Base-by-base conservation (phyloP, 1,140 invertebrate species). In the Halesus radiatus region DNA sequence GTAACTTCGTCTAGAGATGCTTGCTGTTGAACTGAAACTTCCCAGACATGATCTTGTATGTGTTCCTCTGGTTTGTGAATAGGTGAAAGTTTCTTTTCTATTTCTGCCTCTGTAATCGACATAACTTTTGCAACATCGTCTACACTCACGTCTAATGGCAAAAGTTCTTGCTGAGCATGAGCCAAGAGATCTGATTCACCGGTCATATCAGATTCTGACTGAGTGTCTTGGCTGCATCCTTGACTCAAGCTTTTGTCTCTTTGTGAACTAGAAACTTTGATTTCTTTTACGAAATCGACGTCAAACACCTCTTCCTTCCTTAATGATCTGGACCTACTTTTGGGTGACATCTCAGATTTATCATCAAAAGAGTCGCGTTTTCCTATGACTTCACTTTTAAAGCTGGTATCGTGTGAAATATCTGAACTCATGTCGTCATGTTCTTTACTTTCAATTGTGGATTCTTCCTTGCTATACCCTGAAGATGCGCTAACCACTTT, bases 11-110 rank as follows among this genome's bases (percentile, higher is more conserved):
- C 82, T 20, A 86, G 86, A n/a, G 85, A 85, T 72, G 87, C 87
- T 78, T 88, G 86, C 84, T 91, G 90, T 86, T 92, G 90, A 16
- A 93, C 85, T 26, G 92, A 90, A 32, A 92, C 90, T 88, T 93
- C 92, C 91, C 93, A 93, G 66, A 93, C 87, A 78, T 91, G 91
- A 81, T 92, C 91, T 84, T 91, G 88, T 79, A 92, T 87, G 81
- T 91, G 88, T 85, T 92, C 89, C 85, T 91, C 88, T 23, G 91
- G 89, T 85, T 91, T 87, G 84, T 91, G 88, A 50, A 92, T 87
- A 0, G 90, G 89, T 37, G 90, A 90, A 76, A 84, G 86, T 88
- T 80, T 91, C 88, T 85, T 88, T 88, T 81, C 88, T 86, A 18
- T 87, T 85, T 10, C 86, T 86, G 53, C 88, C 86, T 66, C 81